Evolutionary conservation across 2,113 vertebrate species (phyloP).

Genomic region (Cisticola juncidis): DNA sequence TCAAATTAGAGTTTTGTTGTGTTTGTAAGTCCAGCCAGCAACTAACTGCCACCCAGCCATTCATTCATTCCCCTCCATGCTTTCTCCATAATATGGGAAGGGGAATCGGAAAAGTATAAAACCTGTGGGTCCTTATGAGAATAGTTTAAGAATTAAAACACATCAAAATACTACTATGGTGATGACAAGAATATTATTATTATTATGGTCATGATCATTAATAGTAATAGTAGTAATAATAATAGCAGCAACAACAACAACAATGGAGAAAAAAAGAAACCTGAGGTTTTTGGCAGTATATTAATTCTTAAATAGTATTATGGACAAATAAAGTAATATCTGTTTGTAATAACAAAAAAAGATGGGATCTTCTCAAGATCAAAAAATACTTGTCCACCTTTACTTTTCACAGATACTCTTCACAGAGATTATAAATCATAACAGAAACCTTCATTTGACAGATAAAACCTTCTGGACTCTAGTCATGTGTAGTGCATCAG

Average conservation of each 20-base stretch:
- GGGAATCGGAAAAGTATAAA: background rate
- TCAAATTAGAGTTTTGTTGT: background rate
- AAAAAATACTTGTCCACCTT: background rate
- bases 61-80: rapidly evolving
- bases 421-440: background rate
- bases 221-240: background rate
- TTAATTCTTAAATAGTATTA: background rate
- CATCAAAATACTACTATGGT: background rate
- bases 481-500: background rate
- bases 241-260: background rate
- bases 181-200: background rate
- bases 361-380: background rate
- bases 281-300: rapidly evolving
- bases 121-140: background rate
- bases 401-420: background rate
- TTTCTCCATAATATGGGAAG: background rate
- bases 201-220: background rate
- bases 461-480: background rate
- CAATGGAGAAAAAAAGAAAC: no score
- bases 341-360: background rate
- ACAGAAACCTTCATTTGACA: background rate
- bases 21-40: background rate
- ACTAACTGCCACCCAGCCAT: rapidly evolving
- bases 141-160: background rate
- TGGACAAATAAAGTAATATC: background rate